Percentiles rank a stretch among this genome's conserved stretches.
Evolutionary conservation across 2,888 invertebrate genomes (phyloP).

Genomic region (Crematogaster levior): DNA sequence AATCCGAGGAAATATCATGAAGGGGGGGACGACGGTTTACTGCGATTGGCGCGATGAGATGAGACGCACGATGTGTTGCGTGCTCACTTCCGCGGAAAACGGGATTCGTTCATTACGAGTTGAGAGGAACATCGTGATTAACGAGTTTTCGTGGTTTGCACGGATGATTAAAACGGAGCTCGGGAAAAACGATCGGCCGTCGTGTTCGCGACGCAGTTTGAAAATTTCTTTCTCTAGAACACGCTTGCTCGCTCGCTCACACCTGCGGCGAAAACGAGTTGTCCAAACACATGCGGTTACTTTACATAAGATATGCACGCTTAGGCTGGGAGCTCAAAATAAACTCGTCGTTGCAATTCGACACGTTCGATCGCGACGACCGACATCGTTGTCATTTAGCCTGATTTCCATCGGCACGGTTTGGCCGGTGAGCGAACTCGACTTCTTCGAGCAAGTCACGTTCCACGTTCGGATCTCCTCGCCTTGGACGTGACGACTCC

Average conservation of each 20-base stretch:
- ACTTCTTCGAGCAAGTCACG: neutral
- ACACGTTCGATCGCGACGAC: slow-evolving; percentile 68
- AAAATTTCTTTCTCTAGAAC: neutral
- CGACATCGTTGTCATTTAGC: slow-evolving; percentile 67
- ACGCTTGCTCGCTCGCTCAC: slow-evolving; percentile 45
- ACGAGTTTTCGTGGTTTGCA: neutral
- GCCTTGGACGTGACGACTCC: neutral
- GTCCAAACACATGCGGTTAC: slow-evolving; percentile 72
- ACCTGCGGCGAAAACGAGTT: slow-evolving; percentile 69
- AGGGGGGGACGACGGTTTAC: slow-evolving; percentile 45
- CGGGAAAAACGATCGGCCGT: slow-evolving; percentile 6
- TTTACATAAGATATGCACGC: slow-evolving; percentile 76
- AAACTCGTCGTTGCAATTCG: slow-evolving; percentile 72
- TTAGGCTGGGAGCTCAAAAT: slow-evolving; percentile 72
- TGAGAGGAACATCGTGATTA: neutral
- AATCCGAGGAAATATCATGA: slow-evolving; percentile 48
- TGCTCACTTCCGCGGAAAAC: neutral
- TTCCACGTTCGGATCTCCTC: slow-evolving; percentile 6
- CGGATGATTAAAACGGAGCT: neutral
- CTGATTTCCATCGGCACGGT: slow-evolving; percentile 69
- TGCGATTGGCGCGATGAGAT: slow-evolving; percentile 24
- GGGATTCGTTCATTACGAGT: neutral
- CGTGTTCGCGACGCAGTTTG: neutral
- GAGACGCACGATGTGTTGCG: neutral
- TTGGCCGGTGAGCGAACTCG: slow-evolving; percentile 28